A percentile compares a stretch with the other conserved stretches of the same genome.
These are phyloP conservation scores for Congeria kusceri DNA, from an alignment of 2,888 invertebrate species.

Conservation along the genomic window DNA sequence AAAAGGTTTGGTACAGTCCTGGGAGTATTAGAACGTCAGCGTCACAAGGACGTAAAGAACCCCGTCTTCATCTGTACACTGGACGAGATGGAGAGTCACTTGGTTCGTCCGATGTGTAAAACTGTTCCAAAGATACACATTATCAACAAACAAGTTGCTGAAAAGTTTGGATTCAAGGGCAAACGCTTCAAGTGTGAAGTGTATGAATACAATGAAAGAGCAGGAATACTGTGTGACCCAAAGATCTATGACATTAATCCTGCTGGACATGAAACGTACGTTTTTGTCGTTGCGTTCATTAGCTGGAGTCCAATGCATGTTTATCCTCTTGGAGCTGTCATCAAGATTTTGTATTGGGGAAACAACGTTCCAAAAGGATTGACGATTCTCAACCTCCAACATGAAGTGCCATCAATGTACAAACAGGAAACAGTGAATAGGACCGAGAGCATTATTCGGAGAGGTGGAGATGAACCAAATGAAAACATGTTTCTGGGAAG, in stretches of 20 bases:
- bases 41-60: conserved; percentile 49
- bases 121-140: conserved; percentile 72
- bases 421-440: conserved; percentile 28
- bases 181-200: conserved; percentile 54
- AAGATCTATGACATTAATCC: conserved; percentile 49
- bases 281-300: conserved; percentile 67
- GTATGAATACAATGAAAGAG: conserved; percentile 60
- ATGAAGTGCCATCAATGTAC: conserved; percentile 58
- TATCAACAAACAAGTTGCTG: conserved; percentile 30
- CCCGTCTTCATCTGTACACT: conserved; percentile 68
- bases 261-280: conserved; percentile 56
- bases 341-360: conserved; percentile 58
- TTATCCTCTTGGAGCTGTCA: conserved; percentile 70
- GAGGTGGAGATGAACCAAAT: neutral
- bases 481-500: conserved; percentile 9
- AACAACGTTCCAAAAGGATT: conserved; percentile 37
- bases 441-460: conserved; percentile 14
- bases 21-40: conserved; percentile 56
- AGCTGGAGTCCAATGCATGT: conserved; percentile 58
- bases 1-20: conserved; percentile 66
- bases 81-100: conserved; percentile 62
- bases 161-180: neutral
- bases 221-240: conserved; percentile 49
- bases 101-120: conserved; percentile 71
- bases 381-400: conserved; percentile 40